phyloP scores from a whole-genome alignment of 2,888 invertebrate species.

The Apoda limacodes region DNA sequence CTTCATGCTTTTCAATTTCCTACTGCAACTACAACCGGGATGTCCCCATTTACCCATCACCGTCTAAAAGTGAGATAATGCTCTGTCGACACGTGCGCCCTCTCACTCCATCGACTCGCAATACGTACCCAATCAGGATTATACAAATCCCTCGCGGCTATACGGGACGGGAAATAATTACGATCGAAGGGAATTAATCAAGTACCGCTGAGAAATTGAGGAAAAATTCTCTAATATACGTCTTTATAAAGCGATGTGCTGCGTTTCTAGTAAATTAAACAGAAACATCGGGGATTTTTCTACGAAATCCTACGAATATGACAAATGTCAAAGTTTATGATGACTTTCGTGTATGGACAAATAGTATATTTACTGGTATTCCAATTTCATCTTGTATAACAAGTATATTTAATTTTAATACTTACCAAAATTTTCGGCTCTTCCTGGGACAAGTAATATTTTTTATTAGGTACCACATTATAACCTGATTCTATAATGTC shows the following conservation, averaged over 20 bases:
- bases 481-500: too few species aligned
- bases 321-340: too few species aligned
- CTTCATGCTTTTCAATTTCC: constrained; percentile 8
- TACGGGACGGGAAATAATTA: constrained; percentile 54
- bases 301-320: too few species aligned
- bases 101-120: constrained; percentile 63
- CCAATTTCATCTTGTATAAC: too few species aligned
- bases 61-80: constrained; percentile 36
- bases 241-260: too few species aligned
- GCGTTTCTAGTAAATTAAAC: too few species aligned
- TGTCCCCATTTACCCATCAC: constrained; percentile 25
- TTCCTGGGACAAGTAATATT: too few species aligned
- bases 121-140: constrained; percentile 68
- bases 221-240: constrained; percentile 39
- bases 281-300: too few species aligned
- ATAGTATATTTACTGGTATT: too few species aligned
- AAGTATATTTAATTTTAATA: too few species aligned
- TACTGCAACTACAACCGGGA: constrained; percentile 16
- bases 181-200: constrained; percentile 53
- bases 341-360: constrained; percentile 25
- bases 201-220: constrained; percentile 46
- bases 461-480: too few species aligned
- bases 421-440: too few species aligned
- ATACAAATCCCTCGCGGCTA: constrained; percentile 58
- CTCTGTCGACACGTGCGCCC: constrained; percentile 47